Conservation (phyloP, 2,888 invertebrate genomes). For the Luperina testacea region DNA sequence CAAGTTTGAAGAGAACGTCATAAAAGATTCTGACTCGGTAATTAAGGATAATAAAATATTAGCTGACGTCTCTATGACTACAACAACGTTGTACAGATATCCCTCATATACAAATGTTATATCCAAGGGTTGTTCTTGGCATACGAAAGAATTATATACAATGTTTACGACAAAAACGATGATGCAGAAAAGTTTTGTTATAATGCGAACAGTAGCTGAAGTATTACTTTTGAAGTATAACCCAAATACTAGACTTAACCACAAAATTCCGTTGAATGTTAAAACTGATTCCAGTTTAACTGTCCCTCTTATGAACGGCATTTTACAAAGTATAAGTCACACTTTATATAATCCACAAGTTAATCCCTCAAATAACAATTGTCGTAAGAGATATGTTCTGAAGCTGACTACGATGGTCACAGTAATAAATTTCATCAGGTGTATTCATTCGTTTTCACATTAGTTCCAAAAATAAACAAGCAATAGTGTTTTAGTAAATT, state of each 20-base stretch:
- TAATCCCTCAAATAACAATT: neutral
- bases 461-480: neutral
- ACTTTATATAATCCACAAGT: too few species aligned
- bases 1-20: constrained; percentile 11
- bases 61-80: neutral
- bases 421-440: neutral
- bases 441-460: neutral
- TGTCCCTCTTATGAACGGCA: neutral
- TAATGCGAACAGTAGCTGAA: neutral
- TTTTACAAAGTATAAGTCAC: neutral
- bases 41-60: constrained; percentile 11
- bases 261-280: constrained; percentile 2
- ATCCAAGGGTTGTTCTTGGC: too few species aligned
- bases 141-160: too few species aligned
- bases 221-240: constrained; percentile 16
- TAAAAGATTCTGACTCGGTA: neutral
- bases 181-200: constrained; percentile 24
- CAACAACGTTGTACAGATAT: neutral
- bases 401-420: neutral
- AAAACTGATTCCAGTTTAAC: constrained; percentile 10
- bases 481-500: neutral
- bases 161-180: neutral
- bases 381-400: neutral
- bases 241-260: constrained; percentile 17
- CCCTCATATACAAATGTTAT: too few species aligned